Percentiles rank a stretch among this genome's conserved stretches.
Evolutionary conservation across 1,140 invertebrate genomes (phyloP).

Genomic region (Drosophila aff.): DNA sequence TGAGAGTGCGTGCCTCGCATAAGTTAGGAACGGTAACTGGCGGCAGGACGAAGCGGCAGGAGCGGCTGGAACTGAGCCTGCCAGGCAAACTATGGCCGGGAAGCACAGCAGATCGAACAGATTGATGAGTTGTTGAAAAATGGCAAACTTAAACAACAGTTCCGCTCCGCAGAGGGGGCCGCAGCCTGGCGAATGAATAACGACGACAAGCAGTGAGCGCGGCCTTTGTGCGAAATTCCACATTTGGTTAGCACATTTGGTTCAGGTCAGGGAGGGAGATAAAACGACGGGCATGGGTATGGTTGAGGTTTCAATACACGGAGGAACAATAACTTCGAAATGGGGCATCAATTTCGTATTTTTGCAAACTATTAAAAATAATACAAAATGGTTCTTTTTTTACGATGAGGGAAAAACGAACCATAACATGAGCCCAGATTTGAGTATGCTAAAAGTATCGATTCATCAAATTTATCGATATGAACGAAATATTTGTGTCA

Average conservation of each 20-base stretch:
- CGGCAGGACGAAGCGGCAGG: slow-evolving; percentile 28
- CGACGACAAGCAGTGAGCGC: slow-evolving; percentile 34
- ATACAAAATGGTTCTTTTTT: slow-evolving; percentile 1
- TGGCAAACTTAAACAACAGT: slow-evolving; percentile 79
- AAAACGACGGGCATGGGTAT: background rate
- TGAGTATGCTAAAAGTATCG: background rate
- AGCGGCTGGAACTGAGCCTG: slow-evolving; percentile 32
- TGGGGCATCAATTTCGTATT: slow-evolving; percentile 7
- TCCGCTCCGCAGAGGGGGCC: slow-evolving; percentile 21
- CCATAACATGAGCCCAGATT: background rate
- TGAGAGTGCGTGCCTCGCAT: slow-evolving; percentile 79
- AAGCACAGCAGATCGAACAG: slow-evolving; percentile 65
- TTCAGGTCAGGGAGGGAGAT: background rate
- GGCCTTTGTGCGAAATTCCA: slow-evolving; percentile 22
- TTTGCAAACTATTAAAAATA: slow-evolving; percentile 4
- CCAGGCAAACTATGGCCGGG: slow-evolving; percentile 50
- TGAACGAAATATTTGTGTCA: too few relatives aligned
- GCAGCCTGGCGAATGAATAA: slow-evolving; percentile 53
- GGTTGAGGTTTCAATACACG: background rate
- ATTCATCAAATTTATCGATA: too few relatives aligned
- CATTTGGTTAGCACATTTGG: slow-evolving; percentile 25
- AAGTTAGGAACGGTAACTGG: slow-evolving; percentile 63
- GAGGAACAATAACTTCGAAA: slow-evolving; percentile 11
- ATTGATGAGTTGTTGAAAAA: slow-evolving; percentile 84
- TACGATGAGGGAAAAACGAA: background rate